Conservation (phyloP, 2,113 vertebrate genomes). For the Dipodomys spectabilis region DNA sequence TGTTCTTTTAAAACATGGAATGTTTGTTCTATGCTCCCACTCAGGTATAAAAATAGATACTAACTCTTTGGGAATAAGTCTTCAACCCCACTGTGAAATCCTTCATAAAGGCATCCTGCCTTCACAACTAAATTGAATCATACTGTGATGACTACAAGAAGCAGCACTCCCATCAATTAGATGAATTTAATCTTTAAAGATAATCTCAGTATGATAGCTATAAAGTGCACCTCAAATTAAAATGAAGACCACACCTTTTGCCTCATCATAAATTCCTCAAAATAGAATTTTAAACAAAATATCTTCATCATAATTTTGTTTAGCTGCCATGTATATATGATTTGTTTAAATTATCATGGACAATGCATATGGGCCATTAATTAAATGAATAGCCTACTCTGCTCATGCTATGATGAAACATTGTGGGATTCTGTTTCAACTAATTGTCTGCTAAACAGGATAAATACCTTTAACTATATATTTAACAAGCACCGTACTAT, state of each 20-base stretch:
- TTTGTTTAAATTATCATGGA: slow-evolving; percentile 25
- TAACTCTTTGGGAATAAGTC: slow-evolving; percentile 66
- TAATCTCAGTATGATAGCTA: slow-evolving; percentile 60
- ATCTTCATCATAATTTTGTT: slow-evolving; percentile 41
- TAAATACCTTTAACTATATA: neutral
- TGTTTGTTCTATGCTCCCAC: slow-evolving; percentile 48
- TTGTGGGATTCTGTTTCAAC: neutral
- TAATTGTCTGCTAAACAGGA: neutral
- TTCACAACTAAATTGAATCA: slow-evolving; percentile 66
- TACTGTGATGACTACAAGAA: slow-evolving; percentile 57
- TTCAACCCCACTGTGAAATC: slow-evolving; percentile 58
- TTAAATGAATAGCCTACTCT: neutral
- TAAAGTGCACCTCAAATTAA: slow-evolving; percentile 62
- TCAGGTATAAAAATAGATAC: slow-evolving; percentile 57
- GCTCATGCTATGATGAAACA: slow-evolving; percentile 17
- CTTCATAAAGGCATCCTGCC: slow-evolving; percentile 62
- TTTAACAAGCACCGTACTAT: neutral
- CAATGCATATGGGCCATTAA: neutral
- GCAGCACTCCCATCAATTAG: slow-evolving; percentile 64
- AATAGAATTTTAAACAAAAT: slow-evolving; percentile 42
- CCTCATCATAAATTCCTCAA: neutral
- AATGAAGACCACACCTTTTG: slow-evolving; percentile 3
- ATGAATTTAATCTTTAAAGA: slow-evolving; percentile 78
- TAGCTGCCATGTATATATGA: neutral
- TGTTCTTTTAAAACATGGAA: neutral